A percentile compares a stretch with the other conserved stretches of the same genome.
Evolutionary conservation across 2,888 invertebrate genomes (phyloP).

Genomic region (Reticulitermes lucifugus): DNA sequence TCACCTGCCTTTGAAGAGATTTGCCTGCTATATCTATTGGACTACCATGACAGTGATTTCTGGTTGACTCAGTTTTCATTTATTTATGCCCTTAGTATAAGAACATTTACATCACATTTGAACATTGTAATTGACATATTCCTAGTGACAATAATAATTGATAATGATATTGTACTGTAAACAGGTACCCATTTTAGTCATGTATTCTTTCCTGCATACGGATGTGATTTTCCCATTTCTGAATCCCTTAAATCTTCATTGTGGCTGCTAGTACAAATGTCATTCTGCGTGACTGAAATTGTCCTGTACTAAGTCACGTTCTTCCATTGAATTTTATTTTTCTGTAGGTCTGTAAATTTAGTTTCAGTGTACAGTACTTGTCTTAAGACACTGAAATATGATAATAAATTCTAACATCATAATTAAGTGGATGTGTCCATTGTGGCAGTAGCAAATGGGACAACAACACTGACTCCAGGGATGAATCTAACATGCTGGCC

Average conservation of each 20-base stretch:
- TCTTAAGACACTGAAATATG: neutral
- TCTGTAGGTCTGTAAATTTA: neutral
- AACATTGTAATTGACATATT: neutral
- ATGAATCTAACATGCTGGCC: no score
- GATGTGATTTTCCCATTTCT: neutral
- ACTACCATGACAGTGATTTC: constrained; percentile 1
- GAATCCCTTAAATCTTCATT: neutral
- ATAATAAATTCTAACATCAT: neutral
- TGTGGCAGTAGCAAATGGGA: neutral
- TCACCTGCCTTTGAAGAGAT: neutral
- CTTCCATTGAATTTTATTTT: neutral
- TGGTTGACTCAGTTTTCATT: neutral
- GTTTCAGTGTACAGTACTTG: neutral
- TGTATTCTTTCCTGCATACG: neutral
- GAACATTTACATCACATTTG: no score
- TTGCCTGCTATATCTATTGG: no score
- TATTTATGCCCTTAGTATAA: neutral
- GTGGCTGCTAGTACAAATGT: constrained; percentile 7
- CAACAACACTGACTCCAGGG: neutral
- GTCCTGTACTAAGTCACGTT: neutral
- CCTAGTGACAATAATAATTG: constrained; percentile 28
- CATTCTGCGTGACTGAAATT: neutral
- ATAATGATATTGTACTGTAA: constrained; percentile 11
- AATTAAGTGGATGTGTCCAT: neutral
- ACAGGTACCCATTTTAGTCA: neutral